phyloP scores from a whole-genome alignment of 2,113 vertebrate species.

The Malurus elegans region DNA sequence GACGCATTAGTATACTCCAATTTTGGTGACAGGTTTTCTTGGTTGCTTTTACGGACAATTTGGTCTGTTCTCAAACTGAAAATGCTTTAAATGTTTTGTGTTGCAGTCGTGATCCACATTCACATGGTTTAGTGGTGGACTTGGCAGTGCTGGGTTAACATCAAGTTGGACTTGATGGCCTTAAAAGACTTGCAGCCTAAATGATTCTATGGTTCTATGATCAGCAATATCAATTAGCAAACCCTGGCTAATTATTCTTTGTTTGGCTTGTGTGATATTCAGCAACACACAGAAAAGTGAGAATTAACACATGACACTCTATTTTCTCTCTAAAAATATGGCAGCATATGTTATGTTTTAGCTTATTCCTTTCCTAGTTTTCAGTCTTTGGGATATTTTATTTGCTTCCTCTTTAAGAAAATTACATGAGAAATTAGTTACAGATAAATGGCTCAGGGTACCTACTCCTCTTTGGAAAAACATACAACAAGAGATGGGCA shows the following conservation, averaged over 20 bases:
- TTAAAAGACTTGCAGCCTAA: neutral
- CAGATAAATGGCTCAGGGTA: neutral
- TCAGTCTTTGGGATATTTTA: neutral
- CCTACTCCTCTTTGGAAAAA: neutral
- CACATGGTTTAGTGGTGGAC: neutral
- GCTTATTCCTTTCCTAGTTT: neutral
- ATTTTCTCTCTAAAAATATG: neutral
- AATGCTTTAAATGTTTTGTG: neutral
- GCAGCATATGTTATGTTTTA: neutral
- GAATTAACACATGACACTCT: neutral
- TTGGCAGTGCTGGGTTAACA: neutral
- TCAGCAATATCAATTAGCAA: conserved; percentile 8
- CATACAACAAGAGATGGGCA: neutral
- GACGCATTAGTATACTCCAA: neutral
- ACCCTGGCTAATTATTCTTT: neutral
- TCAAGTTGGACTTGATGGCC: neutral
- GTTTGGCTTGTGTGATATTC: neutral
- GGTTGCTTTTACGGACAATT: neutral
- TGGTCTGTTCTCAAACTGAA: neutral
- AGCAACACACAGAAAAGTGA: neutral
- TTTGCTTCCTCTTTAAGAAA: neutral
- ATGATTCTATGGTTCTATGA: neutral
- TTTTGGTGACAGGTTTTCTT: neutral
- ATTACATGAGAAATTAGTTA: neutral
- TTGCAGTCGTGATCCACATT: neutral